These are phyloP conservation scores for Leptodactylus fallax DNA, from an alignment of 2,797 vertebrate genomes.

Conservation along the genomic window DNA sequence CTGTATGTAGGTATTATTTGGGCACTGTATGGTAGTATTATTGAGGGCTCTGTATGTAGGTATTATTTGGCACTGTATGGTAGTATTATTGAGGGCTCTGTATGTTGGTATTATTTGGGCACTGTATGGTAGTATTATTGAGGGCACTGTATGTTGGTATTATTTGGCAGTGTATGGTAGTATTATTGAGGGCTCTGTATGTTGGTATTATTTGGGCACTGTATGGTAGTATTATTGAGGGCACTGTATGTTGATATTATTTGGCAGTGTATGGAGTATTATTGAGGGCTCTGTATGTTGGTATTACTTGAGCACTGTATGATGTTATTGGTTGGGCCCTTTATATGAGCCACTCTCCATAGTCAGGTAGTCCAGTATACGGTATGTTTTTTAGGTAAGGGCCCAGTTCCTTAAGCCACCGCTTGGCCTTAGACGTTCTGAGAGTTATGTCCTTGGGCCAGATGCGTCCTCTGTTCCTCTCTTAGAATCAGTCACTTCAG, in stretches of 20 bases:
- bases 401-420: not conserved
- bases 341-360: too few species aligned
- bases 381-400: not conserved
- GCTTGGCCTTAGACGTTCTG: not conserved
- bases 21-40: not conserved
- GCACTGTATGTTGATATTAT: not conserved
- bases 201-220: too few species aligned
- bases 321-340: too few species aligned
- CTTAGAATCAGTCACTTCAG: not conserved
- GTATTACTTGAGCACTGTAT: too few species aligned
- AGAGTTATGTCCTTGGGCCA: not conserved
- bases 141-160: too few species aligned
- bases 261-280: not conserved
- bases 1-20: not conserved
- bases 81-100: not conserved
- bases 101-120: not conserved
- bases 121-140: too few species aligned
- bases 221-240: not conserved
- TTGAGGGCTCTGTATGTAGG: not conserved
- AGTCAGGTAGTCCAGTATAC: too few species aligned
- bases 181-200: too few species aligned
- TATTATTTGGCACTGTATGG: not conserved
- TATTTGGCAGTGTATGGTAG: too few species aligned
- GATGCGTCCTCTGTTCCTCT: not conserved
- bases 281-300: not conserved